These are phyloP conservation scores for Cryptophagus acutangulus DNA, from an alignment of 2,888 invertebrate species.

Conservation along the genomic window DNA sequence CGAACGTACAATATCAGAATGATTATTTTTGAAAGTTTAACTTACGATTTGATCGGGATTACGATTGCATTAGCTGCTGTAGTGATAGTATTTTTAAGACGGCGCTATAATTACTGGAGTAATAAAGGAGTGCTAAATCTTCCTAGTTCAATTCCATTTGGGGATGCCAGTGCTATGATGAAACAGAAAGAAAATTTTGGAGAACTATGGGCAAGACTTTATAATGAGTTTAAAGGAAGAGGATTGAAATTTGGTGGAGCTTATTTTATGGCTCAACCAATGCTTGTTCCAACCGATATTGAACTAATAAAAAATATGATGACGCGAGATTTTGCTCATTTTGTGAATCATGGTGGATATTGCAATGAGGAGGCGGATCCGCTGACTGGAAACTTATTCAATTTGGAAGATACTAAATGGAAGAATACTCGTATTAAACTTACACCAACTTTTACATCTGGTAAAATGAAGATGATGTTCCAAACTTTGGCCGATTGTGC, in stretches of 20 bases:
- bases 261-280: conserved; percentile 28
- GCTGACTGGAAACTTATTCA: conserved; percentile 38
- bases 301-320: conserved; percentile 39
- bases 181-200: conserved; percentile 13
- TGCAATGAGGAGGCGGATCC: conserved; percentile 37
- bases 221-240: conserved; percentile 22
- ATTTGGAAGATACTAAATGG: conserved; percentile 43
- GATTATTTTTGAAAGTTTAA: too few species aligned
- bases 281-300: conserved; percentile 37
- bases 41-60: too few species aligned
- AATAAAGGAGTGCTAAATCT: conserved; percentile 17
- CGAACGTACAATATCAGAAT: too few species aligned
- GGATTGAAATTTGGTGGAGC: conserved; percentile 26
- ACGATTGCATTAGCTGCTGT: too few species aligned
- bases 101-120: conserved; percentile 19
- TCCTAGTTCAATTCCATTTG: conserved; percentile 29
- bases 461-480: conserved; percentile 42
- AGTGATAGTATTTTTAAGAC: too few species aligned
- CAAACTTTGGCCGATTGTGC: conserved; percentile 26
- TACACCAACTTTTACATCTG: conserved; percentile 32
- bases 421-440: conserved; percentile 43
- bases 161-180: conserved; percentile 22
- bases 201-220: conserved; percentile 15
- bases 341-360: conserved; percentile 37
- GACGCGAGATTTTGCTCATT: conserved; percentile 41